These are phyloP conservation scores for Cetoscarus ocellatus DNA, from an alignment of 2,797 vertebrate species.

Conservation along the genomic window DNA sequence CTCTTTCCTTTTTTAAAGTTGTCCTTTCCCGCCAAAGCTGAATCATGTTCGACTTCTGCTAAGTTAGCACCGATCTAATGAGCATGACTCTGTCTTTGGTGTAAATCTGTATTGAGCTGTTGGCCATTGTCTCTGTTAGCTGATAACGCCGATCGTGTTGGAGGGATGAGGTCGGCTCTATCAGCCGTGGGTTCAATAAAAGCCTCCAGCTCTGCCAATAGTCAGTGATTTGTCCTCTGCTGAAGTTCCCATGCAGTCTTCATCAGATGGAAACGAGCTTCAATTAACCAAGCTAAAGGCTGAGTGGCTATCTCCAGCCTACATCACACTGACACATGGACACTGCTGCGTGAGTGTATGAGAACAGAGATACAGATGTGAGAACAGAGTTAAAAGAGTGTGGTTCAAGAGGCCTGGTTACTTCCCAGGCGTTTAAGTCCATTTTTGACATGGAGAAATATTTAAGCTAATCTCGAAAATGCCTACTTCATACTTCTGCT, in stretches of 20 bases:
- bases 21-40: not conserved
- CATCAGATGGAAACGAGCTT: constrained; percentile 62
- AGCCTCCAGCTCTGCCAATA: constrained; percentile 32
- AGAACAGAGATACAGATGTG: constrained; percentile 10
- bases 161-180: constrained; percentile 32
- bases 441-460: not conserved
- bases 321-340: constrained; percentile 5
- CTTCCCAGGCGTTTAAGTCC: not conserved
- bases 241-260: constrained; percentile 56
- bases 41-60: not conserved
- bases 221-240: constrained; percentile 30
- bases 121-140: constrained; percentile 37
- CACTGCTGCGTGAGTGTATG: constrained; percentile 31
- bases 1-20: not conserved
- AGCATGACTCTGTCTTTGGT: constrained; percentile 5
- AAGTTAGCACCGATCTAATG: not conserved
- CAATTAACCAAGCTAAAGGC: constrained; percentile 59
- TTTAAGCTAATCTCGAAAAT: not conserved
- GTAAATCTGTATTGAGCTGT: constrained; percentile 29
- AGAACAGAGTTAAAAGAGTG: not conserved
- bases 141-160: constrained; percentile 38
- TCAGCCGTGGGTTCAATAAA: constrained; percentile 46
- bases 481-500: too few relatives aligned
- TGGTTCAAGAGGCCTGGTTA: not conserved
- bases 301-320: constrained; percentile 44